Conservation (phyloP, 2,113 vertebrate genomes). For the Apeltes quadracus region DNA sequence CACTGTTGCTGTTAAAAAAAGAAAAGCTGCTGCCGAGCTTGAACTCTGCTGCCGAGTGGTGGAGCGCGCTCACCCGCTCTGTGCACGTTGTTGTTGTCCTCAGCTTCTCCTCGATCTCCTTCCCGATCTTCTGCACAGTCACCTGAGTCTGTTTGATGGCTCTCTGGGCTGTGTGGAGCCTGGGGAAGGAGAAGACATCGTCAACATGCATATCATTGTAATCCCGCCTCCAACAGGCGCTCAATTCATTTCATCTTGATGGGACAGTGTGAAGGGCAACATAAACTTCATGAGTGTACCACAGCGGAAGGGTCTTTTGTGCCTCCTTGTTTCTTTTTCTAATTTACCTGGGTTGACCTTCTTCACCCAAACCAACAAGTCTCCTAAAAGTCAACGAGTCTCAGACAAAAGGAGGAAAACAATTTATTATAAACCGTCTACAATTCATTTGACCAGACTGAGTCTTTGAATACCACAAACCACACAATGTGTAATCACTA, state of each 20-base stretch:
- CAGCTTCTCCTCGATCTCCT: slow-evolving; percentile 97
- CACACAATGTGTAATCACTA: slow-evolving; percentile 24
- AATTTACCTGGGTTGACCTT: slow-evolving; percentile 29
- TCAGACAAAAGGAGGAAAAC: slow-evolving; percentile 35
- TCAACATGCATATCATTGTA: slow-evolving; percentile 26
- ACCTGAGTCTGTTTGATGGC: slow-evolving; percentile 99
- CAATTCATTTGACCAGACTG: slow-evolving; percentile 22
- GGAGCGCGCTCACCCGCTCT: slow-evolving; percentile 82
- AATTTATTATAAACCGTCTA: slow-evolving; percentile 11
- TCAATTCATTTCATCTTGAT: slow-evolving; percentile 29
- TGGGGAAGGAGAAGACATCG: slow-evolving; percentile 67
- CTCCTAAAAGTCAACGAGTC: slow-evolving; percentile 30
- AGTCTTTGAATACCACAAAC: slow-evolving; percentile 33
- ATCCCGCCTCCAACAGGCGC: slow-evolving; percentile 17
- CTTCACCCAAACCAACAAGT: slow-evolving; percentile 17
- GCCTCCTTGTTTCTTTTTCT: slow-evolving; percentile 22
- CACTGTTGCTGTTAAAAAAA: neutral
- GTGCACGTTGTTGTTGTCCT: slow-evolving; percentile 90
- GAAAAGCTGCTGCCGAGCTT: neutral
- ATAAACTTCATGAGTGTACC: slow-evolving; percentile 26
- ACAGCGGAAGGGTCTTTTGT: slow-evolving; percentile 38
- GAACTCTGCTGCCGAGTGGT: neutral
- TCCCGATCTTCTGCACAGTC: slow-evolving; percentile 97
- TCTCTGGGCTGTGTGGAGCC: slow-evolving; percentile 96
- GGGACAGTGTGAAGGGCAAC: slow-evolving; percentile 28